phyloP scores from a whole-genome alignment of 2,797 vertebrate genomes.

The Gymnothorax javanicus region DNA sequence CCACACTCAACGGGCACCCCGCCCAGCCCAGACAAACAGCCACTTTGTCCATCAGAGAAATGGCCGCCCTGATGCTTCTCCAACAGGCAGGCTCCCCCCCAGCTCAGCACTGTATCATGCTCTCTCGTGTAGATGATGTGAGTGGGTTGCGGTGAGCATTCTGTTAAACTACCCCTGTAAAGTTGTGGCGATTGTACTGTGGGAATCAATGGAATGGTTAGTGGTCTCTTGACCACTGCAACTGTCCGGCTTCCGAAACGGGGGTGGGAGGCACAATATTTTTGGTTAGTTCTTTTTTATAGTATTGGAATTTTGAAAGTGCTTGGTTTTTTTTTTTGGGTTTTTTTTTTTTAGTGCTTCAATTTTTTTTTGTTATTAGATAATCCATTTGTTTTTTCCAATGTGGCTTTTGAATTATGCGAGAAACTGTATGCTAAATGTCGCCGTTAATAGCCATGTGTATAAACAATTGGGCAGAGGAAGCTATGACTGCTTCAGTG shows the following conservation, averaged over 20 bases:
- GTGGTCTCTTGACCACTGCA: neutral
- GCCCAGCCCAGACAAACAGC: slow-evolving; percentile 69
- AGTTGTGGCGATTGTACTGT: neutral
- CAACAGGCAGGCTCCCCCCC: slow-evolving; percentile 28
- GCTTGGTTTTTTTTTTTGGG: neutral
- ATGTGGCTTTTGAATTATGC: neutral
- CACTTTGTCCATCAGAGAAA: slow-evolving; percentile 77
- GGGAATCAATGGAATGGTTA: neutral
- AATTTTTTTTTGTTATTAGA: neutral
- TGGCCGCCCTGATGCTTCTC: slow-evolving; percentile 76
- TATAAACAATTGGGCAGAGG: neutral
- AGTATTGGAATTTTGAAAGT: neutral
- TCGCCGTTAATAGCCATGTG: neutral
- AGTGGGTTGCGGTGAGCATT: neutral
- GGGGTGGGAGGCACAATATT: too few relatives aligned
- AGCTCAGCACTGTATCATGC: neutral
- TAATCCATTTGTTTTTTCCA: neutral
- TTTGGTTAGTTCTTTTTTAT: neutral
- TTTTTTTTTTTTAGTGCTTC: neutral
- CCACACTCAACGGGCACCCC: slow-evolving; percentile 65
- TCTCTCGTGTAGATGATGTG: neutral
- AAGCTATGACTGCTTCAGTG: neutral
- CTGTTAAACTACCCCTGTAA: neutral
- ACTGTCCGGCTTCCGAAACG: neutral
- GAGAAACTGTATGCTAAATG: neutral